A percentile compares a stretch with the other conserved stretches of the same genome.
Evolutionary conservation across 2,797 vertebrate species (phyloP).

Genomic region (Coregonus sp.): DNA sequence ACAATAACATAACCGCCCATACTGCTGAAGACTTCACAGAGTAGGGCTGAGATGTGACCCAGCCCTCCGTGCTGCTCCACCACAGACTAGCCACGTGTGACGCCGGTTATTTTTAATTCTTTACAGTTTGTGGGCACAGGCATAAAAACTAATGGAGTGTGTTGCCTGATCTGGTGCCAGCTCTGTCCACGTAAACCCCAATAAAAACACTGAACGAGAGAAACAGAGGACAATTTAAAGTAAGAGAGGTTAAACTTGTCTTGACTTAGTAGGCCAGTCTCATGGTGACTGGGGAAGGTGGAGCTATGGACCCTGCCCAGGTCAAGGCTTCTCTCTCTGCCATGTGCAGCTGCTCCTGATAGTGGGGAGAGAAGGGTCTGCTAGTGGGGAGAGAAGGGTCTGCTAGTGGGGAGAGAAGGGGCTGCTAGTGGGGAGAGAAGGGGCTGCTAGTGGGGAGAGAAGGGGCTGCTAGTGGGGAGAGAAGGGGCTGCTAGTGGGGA

Average conservation of each 20-base stretch:
- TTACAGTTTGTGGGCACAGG: slow-evolving; percentile 47
- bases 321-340: slow-evolving; percentile 28
- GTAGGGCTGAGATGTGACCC: slow-evolving; percentile 35
- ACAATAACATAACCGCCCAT: slow-evolving; percentile 47
- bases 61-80: slow-evolving; percentile 28
- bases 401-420: too few relatives aligned
- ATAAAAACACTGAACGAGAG: slow-evolving; percentile 1
- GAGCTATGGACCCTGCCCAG: slow-evolving; percentile 22
- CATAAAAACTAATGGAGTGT: slow-evolving; percentile 29
- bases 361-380: slow-evolving; percentile 16
- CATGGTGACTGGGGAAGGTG: background rate
- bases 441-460: too few relatives aligned
- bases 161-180: slow-evolving; percentile 27
- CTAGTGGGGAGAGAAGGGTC: too few relatives aligned
- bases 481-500: too few relatives aligned
- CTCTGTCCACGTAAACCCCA: slow-evolving; percentile 10
- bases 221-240: slow-evolving; percentile 17
- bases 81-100: slow-evolving; percentile 55
- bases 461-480: too few relatives aligned
- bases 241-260: too few relatives aligned
- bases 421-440: too few relatives aligned
- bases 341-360: slow-evolving; percentile 57
- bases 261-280: too few relatives aligned
- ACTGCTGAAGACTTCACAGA: slow-evolving; percentile 42
- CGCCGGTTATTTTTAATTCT: slow-evolving; percentile 57